A percentile compares a stretch with the other conserved stretches of the same genome.
Conservation (phyloP, 2,113 vertebrate genomes). For the Oostethus manadensis region DNA sequence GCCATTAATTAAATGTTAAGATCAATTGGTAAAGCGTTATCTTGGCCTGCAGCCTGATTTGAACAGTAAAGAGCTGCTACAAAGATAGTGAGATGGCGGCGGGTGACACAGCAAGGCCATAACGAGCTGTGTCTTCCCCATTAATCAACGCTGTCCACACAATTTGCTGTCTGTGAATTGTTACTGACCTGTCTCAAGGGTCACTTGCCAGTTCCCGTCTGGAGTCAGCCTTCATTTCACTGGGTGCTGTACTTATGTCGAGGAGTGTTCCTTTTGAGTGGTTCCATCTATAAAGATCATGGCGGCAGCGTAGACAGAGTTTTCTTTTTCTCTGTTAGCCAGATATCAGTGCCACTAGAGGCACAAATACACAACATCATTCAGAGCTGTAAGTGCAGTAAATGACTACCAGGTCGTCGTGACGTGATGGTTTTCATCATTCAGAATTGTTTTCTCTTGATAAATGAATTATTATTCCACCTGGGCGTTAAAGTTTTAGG, state of each 20-base stretch:
- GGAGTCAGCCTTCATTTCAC: constrained; percentile 55
- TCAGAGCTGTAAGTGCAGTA: constrained; percentile 8
- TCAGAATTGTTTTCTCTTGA: too few relatives aligned
- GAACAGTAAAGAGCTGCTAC: constrained; percentile 22
- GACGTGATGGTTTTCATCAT: background rate
- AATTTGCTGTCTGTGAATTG: constrained; percentile 76
- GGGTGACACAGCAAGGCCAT: constrained; percentile 64
- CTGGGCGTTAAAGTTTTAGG: background rate
- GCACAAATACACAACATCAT: constrained; percentile 1
- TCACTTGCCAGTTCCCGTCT: constrained; percentile 74
- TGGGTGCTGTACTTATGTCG: constrained; percentile 58
- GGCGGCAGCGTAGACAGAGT: constrained; percentile 7
- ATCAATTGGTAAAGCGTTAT: constrained; percentile 68
- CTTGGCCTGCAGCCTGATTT: constrained; percentile 58
- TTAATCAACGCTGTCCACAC: constrained; percentile 79
- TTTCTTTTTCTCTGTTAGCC: constrained; percentile 23
- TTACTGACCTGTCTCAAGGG: constrained; percentile 70
- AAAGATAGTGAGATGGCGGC: constrained; percentile 17
- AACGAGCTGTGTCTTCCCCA: constrained; percentile 73
- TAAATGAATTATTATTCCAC: background rate
- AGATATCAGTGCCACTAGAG: constrained; percentile 29
- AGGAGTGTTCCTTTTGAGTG: constrained; percentile 61
- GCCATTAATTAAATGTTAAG: constrained; percentile 62
- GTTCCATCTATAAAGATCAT: constrained; percentile 59
- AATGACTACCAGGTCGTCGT: too few relatives aligned